A percentile compares a stretch with the other conserved stretches of the same genome.
Evolutionary conservation across 2,888 invertebrate species (phyloP).

Genomic region (Pandemis cinnamomeana): DNA sequence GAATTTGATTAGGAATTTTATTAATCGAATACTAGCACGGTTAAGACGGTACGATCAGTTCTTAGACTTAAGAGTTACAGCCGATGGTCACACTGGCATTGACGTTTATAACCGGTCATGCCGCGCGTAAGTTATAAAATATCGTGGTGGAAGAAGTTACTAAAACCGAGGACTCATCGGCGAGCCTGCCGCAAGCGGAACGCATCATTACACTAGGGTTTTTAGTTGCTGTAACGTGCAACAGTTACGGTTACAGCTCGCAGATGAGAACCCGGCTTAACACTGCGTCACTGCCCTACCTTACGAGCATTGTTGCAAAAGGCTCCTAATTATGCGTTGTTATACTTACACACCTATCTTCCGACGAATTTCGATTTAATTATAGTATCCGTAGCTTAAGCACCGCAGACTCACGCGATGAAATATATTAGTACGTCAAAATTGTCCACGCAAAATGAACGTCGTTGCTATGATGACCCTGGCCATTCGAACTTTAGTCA

Average conservation of each 20-base stretch:
- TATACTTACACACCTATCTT: conserved; percentile 1
- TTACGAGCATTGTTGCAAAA: background rate
- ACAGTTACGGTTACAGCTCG: no score
- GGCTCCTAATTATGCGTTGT: conserved; percentile 1
- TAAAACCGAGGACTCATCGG: background rate
- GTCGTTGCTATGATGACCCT: conserved; percentile 8
- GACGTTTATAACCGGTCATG: no score
- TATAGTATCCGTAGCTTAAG: background rate
- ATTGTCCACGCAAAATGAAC: conserved; percentile 9
- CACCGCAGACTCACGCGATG: background rate
- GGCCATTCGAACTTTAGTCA: conserved; percentile 22
- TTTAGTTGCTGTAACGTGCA: no score
- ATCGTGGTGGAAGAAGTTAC: background rate
- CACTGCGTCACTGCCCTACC: conserved; percentile 1
- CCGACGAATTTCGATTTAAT: conserved; percentile 2
- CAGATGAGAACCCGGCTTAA: no score
- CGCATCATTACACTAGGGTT: no score
- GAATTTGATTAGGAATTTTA: background rate
- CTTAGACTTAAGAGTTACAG: background rate
- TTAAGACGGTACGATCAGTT: background rate
- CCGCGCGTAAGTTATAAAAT: background rate
- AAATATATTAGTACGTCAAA: conserved; percentile 1
- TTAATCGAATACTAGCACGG: background rate
- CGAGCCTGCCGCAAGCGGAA: no score
- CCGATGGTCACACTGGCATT: background rate